A percentile compares a stretch with the other conserved stretches of the same genome.
phyloP scores from a whole-genome alignment of 2,113 vertebrate species.

The Dipodomys merriami region DNA sequence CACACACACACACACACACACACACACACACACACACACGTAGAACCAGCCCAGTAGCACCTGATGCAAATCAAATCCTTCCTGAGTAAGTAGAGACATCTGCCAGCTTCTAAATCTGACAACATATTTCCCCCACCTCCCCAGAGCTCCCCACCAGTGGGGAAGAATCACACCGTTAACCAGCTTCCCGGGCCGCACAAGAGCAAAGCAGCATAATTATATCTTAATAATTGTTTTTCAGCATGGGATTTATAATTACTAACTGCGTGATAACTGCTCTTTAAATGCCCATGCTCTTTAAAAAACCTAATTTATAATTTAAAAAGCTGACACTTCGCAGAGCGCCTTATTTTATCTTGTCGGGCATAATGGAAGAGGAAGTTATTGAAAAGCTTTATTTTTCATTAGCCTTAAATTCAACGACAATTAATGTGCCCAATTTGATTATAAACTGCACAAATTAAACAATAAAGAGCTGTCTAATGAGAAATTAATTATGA shows the following conservation, averaged over 20 bases:
- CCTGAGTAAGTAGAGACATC: background rate
- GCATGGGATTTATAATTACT: constrained; percentile 93
- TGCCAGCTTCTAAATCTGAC: too few species aligned
- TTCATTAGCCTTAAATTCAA: constrained; percentile 95
- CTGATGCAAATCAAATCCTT: fast-evolving
- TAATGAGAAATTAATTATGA: constrained; percentile 99
- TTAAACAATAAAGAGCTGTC: constrained; percentile 99
- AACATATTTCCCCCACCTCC: fast-evolving
- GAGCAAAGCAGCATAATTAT: constrained; percentile 85
- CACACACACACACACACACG: too few species aligned
- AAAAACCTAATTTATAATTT: constrained; percentile 93
- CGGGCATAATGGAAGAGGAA: constrained; percentile 91
- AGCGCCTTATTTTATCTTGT: constrained; percentile 92
- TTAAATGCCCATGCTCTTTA: constrained; percentile 92
- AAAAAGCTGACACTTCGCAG: constrained; percentile 91
- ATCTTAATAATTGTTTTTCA: constrained; percentile 88
- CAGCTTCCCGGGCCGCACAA: constrained; percentile 77
- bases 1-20: too few species aligned
- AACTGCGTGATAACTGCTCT: constrained; percentile 93
- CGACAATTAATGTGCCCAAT: constrained; percentile 99
- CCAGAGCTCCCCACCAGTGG: background rate
- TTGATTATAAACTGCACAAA: constrained; percentile 99
- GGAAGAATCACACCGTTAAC: constrained; percentile 73
- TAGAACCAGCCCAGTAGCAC: background rate
- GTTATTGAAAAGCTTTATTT: constrained; percentile 94